Evolutionary conservation across 2,113 vertebrate species (phyloP).

Genomic region (Numenius arquata): DNA sequence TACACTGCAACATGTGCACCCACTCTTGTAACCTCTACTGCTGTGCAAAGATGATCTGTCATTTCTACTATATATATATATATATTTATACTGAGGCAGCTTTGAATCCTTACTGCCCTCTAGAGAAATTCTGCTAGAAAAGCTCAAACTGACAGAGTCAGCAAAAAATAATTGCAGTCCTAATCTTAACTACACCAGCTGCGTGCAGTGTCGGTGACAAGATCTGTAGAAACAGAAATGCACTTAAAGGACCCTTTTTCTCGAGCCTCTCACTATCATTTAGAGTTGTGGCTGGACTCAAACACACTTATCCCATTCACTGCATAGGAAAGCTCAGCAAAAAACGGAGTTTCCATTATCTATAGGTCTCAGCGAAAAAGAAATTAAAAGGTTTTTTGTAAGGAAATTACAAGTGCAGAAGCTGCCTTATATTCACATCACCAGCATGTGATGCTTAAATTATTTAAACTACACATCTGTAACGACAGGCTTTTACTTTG

Average conservation of each 20-base stretch:
- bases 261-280: not conserved
- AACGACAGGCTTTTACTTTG: not conserved
- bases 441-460: not conserved
- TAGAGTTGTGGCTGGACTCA: not conserved
- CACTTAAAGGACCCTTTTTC: not conserved
- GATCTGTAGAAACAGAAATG: slow-evolving; percentile 10
- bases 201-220: not conserved
- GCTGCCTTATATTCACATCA: not conserved
- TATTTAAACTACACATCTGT: not conserved
- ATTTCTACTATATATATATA: slow-evolving; percentile 25
- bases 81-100: slow-evolving; percentile 13
- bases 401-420: not conserved
- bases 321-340: not conserved
- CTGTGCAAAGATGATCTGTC: slow-evolving; percentile 61
- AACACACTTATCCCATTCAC: not conserved
- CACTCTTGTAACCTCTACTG: slow-evolving; percentile 59
- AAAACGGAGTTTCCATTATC: not conserved
- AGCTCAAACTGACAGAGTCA: slow-evolving; percentile 56
- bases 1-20: slow-evolving; percentile 45
- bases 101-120: slow-evolving; percentile 73
- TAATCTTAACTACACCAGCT: slow-evolving; percentile 19
- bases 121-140: slow-evolving; percentile 73
- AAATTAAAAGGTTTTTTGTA: not conserved
- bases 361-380: accelerated
- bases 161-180: slow-evolving; percentile 60